phyloP scores from a whole-genome alignment of 2,113 vertebrate genomes.

The Okapia johnstoni region DNA sequence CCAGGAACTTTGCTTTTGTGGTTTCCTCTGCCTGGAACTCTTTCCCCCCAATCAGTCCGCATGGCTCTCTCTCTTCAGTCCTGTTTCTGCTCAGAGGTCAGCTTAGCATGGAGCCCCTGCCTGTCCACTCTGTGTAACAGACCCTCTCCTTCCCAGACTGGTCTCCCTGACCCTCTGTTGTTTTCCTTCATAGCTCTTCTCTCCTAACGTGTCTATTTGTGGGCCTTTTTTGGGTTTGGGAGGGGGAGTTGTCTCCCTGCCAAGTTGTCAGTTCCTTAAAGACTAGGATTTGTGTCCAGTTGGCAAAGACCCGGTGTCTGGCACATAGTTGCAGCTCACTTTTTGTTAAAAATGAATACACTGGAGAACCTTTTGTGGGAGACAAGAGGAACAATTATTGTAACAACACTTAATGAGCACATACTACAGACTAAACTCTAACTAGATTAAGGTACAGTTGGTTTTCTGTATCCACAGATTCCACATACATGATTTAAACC shows the following conservation, averaged over 20 bases:
- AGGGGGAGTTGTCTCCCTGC: neutral
- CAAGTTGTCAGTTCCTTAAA: neutral
- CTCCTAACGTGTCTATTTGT: neutral
- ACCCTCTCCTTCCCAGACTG: neutral
- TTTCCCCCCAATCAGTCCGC: neutral
- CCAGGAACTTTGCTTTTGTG: neutral
- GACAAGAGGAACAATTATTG: neutral
- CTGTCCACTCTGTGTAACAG: neutral
- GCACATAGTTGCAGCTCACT: neutral
- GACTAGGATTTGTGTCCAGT: neutral
- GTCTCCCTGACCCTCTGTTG: neutral
- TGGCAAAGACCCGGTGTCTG: neutral
- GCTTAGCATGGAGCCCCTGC: neutral
- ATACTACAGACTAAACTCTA: neutral
- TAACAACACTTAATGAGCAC: neutral
- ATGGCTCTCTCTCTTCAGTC: neutral
- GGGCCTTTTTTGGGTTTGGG: neutral
- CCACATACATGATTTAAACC: neutral
- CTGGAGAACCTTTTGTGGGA: neutral
- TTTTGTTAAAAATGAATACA: neutral
- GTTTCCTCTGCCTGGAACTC: neutral
- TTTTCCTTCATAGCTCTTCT: neutral
- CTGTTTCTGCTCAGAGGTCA: neutral
- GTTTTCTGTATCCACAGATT: neutral
- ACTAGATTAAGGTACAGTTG: neutral